Conservation (phyloP, 92 coral and sea anemone genomes). For the Anthopleura xanthogrammica region DNA sequence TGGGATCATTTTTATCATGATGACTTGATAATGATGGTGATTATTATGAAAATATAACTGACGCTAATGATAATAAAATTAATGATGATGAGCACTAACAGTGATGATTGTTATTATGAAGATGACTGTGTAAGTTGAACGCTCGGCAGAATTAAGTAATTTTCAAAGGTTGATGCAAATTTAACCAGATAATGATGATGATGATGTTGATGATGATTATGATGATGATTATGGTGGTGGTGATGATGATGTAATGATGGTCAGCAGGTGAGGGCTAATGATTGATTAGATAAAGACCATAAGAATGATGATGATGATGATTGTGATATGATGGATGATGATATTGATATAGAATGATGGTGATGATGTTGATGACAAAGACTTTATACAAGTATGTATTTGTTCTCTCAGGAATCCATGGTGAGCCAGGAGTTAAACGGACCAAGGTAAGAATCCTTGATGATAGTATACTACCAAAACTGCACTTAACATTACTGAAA, state of each 20-base stretch:
- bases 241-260: background rate
- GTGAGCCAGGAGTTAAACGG: slow-evolving; percentile 90
- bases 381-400: background rate
- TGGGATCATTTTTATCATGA: no score
- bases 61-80: no score
- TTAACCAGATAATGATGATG: no score
- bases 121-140: no score
- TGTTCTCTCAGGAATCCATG: slow-evolving; percentile 78
- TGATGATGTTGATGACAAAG: background rate
- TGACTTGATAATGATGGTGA: no score
- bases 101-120: background rate
- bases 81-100: no score
- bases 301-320: background rate
- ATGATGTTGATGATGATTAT: background rate
- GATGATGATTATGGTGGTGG: background rate
- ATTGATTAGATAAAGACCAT: background rate
- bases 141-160: no score
- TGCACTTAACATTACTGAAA: no score
- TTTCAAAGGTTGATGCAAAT: no score
- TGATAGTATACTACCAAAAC: background rate
- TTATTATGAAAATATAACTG: no score
- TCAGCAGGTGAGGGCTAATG: background rate
- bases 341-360: background rate
- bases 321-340: background rate
- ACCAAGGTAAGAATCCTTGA: slow-evolving; percentile 62